Evolutionary conservation across 1,140 invertebrate genomes (phyloP), one percentile per base, ranked within the genome.

Genomic region (Anagrus nilaparvatae): DNA sequence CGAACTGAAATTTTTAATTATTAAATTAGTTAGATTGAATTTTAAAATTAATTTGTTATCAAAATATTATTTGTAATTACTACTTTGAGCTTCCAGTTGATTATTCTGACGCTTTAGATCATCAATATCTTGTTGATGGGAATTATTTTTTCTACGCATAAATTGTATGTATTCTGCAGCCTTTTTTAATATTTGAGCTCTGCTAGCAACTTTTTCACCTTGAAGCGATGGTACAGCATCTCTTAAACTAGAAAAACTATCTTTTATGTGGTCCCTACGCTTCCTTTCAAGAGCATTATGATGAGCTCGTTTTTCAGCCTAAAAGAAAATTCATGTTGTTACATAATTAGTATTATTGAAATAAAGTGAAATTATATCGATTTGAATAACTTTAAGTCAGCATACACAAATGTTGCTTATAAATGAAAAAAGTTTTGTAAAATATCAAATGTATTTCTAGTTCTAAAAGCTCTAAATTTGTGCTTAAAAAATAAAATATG

Each of bases 271-370:
- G 68, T 97, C 94, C 53, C 94, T 73, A 43, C 95, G 71, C 68
- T 97, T 95, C 18, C 94, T 71, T 63, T 98, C 95, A 54, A 97
- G 64, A 6, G 93, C 94, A 79, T 98, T 98, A 56, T 98, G 95
- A 60, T 97, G 94, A 13, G 94, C 94, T 58, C 94, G 70, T 69
- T 97, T 97, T 61, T 97, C 93, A 19, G 90, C 91, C 87, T 95
- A 61, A 43, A 44, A 43, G 28, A 41, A 48, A 51, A 30, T 31
- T 32, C 7, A 16, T 5, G 16, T 31, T 31, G 5, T 31, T 31
- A n/a, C 5, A 31, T n/a, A 31, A 6, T 31, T 31, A n/a, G n/a
- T n/a, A n/a, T n/a, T n/a, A n/a, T n/a, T n/a, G n/a, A n/a, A n/a
- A n/a, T n/a, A n/a, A n/a, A n/a, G n/a, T n/a, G n/a, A n/a, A n/a